phyloP scores from a whole-genome alignment of 2,888 invertebrate species.

The Taenaris catops region DNA sequence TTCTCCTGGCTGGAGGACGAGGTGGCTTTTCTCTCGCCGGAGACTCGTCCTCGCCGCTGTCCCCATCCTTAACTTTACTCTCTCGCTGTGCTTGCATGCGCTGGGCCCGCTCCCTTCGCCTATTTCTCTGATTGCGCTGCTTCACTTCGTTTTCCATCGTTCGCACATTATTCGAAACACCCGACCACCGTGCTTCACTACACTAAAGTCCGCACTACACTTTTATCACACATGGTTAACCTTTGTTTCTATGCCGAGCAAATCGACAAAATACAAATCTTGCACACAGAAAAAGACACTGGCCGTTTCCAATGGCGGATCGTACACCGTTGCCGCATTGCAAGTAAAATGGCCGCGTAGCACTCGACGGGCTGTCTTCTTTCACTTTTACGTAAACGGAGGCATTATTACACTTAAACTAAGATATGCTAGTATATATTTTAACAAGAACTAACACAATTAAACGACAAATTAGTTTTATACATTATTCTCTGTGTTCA shows the following conservation, averaged over 20 bases:
- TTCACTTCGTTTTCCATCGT: constrained; percentile 92
- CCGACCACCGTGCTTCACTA: constrained; percentile 80
- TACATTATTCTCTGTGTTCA: constrained; percentile 81
- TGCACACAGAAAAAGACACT: constrained; percentile 83
- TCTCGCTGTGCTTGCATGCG: constrained; percentile 93
- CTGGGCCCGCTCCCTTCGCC: constrained; percentile 94
- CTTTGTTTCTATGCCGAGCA: constrained; percentile 71
- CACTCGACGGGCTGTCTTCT: constrained; percentile 74
- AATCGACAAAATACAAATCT: constrained; percentile 77
- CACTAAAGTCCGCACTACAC: constrained; percentile 80
- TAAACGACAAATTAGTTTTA: constrained; percentile 82
- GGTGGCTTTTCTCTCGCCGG: constrained; percentile 86
- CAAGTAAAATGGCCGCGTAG: constrained; percentile 85
- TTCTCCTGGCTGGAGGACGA: constrained; percentile 85
- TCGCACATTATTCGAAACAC: constrained; percentile 82
- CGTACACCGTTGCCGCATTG: constrained; percentile 86
- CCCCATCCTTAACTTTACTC: constrained; percentile 86
- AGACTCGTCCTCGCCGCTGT: constrained; percentile 88
- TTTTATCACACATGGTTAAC: constrained; percentile 76
- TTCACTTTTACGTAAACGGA: constrained; percentile 75
- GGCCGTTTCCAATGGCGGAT: constrained; percentile 87
- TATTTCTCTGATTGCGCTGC: constrained; percentile 90
- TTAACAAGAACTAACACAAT: constrained; percentile 73
- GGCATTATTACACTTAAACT: constrained; percentile 76
- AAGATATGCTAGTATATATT: constrained; percentile 69